Evolutionary conservation across 2,888 invertebrate species (phyloP).

Genomic region (Tinea pellionella): DNA sequence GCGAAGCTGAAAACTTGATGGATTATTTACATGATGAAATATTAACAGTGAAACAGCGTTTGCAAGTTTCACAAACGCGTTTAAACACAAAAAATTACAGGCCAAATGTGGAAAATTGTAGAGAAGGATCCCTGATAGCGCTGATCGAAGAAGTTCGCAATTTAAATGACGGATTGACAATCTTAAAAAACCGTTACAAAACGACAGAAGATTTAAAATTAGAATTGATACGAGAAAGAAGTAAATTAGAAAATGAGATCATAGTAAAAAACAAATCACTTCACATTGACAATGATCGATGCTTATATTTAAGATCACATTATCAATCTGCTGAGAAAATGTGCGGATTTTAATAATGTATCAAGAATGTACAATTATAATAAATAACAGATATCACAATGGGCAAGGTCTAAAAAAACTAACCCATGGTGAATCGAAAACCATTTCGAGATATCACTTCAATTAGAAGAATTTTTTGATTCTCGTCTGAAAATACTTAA

Average conservation of each 20-base stretch:
- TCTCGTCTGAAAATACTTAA: too few species aligned
- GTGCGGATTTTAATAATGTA: conserved; percentile 38
- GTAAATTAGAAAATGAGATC: conserved; percentile 51
- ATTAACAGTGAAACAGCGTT: conserved; percentile 47
- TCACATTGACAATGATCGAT: conserved; percentile 49
- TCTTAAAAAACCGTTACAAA: conserved; percentile 44
- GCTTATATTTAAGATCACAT: conserved; percentile 50
- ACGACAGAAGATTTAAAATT: conserved; percentile 51
- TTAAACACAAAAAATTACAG: conserved; percentile 49
- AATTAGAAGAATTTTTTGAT: too few species aligned
- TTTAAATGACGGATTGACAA: conserved; percentile 49
- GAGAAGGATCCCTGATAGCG: conserved; percentile 51
- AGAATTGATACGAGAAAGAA: conserved; percentile 50
- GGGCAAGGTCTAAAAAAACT: too few species aligned
- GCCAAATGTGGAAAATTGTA: conserved; percentile 55
- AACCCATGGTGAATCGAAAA: too few species aligned
- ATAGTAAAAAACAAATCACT: conserved; percentile 55
- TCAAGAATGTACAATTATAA: neutral
- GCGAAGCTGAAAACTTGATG: conserved; percentile 52
- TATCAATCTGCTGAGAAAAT: conserved; percentile 57
- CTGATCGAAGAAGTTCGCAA: conserved; percentile 55
- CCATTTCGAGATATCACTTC: too few species aligned
- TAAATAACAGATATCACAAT: too few species aligned
- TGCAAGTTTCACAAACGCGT: conserved; percentile 57
- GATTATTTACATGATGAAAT: conserved; percentile 52